Base-by-base conservation (phyloP, 2,113 vertebrate species). In the Festucalex cinctus region DNA sequence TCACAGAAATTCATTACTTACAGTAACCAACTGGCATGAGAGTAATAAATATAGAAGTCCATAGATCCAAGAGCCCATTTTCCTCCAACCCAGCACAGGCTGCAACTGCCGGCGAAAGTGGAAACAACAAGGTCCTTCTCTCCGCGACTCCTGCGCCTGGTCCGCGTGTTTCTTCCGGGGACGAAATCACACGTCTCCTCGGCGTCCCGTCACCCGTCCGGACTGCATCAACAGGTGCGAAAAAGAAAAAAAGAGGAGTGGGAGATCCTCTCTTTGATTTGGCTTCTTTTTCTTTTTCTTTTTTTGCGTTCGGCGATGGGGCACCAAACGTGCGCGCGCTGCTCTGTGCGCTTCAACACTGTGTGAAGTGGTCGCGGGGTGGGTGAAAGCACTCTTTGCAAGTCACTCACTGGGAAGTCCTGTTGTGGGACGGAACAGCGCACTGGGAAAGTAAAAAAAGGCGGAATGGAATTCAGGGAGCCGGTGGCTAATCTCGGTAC, bases 391-490 rank as follows among this genome's bases (percentile, higher is more conserved):
- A 41, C 39, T 43, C 60, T 62, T 20, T 28, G 70, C 74, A 74
- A 86, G 86, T 85, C 82, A 82, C 80, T 85, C 82, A 82, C 80
- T 83, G 79, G 77, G 75, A 82, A 88, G 85, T 87, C 78, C 83
- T 81, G 79, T n/a, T 22, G 63, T 69, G 70, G 77, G 77, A 77
- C 80, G 41, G 62, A 28, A 36, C 72, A 22, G 57, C 16, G 57
- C 79, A 81, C 51, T 9, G 72, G 51, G 63, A 76, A 82, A 84
- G 81, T 83, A 89, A 91, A 90, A 92, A 78, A n/a, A n/a, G n/a
- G 79, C 88, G 91, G 88, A 91, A 76, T 90, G 90, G 91, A 90
- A 81, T 89, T 78, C 80, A 62, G 77, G 86, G 82, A 89, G 84
- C 68, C 84, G 66, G 64, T 57, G 66, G 65, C 64, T 76, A 68